A percentile compares a stretch with the other conserved stretches of the same genome.
phyloP scores from a whole-genome alignment of 2,888 invertebrate genomes.

The Auanema freiburgensis region DNA sequence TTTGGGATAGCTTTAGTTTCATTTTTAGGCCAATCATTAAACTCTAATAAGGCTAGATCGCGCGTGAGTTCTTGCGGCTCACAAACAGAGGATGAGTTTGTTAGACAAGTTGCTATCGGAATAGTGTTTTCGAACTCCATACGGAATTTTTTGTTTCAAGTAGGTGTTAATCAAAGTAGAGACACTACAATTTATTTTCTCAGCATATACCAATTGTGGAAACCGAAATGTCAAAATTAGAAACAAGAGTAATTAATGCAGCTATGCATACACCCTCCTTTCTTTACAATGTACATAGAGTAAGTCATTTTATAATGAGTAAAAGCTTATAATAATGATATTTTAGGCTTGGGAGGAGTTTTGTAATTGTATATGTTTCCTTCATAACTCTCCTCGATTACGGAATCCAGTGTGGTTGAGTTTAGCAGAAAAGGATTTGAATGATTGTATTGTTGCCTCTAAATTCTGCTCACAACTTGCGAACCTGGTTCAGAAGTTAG shows the following conservation, averaged over 20 bases:
- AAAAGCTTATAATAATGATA: not conserved
- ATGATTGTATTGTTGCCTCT: conserved; percentile 31
- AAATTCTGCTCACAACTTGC: conserved; percentile 52
- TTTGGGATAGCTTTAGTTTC: not conserved
- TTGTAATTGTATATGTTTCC: conserved; percentile 39
- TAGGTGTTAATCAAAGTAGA: conserved; percentile 5
- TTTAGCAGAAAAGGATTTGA: conserved; percentile 27
- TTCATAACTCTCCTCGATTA: conserved; percentile 54
- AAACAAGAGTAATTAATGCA: conserved; percentile 37
- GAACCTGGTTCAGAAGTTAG: conserved; percentile 34
- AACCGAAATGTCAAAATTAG: conserved; percentile 46
- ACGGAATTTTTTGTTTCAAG: conserved; percentile 31
- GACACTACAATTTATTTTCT: conserved; percentile 12
- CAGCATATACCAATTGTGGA: conserved; percentile 59
- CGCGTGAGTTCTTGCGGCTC: conserved; percentile 19
- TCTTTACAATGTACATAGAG: conserved; percentile 44
- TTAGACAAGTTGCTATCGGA: conserved; percentile 29
- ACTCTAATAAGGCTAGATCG: conserved; percentile 12
- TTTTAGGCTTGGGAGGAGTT: conserved; percentile 48
- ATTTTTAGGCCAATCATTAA: not conserved
- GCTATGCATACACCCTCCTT: conserved; percentile 41
- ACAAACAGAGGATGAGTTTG: conserved; percentile 28
- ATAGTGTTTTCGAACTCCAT: conserved; percentile 24
- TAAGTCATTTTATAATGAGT: conserved; percentile 10
- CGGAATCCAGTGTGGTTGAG: conserved; percentile 54